A percentile compares a stretch with the other conserved stretches of the same genome.
phyloP scores from a whole-genome alignment of 2,113 vertebrate species.

The Ascaphus truei region DNA sequence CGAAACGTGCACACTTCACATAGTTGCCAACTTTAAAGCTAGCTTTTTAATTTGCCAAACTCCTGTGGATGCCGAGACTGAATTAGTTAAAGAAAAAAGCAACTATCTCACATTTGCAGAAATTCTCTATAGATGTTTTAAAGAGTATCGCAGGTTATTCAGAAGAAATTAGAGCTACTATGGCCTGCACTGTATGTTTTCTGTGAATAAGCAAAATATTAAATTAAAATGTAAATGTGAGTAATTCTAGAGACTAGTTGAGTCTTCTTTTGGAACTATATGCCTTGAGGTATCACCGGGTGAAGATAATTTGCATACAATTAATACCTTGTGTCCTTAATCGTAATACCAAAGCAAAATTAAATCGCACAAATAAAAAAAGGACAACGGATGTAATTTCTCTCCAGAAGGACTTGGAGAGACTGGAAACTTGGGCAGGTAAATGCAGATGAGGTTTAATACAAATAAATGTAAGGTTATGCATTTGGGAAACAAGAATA shows the following conservation, averaged over 20 bases:
- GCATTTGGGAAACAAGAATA: no score
- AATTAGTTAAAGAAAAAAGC: neutral
- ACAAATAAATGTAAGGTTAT: no score
- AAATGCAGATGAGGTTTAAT: no score
- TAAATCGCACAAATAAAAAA: no score
- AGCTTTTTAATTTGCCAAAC: no score
- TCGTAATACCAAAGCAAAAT: no score
- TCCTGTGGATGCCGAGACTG: neutral
- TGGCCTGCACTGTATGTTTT: neutral
- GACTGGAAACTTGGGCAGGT: no score
- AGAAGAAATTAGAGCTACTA: slow-evolving; percentile 4
- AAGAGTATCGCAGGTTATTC: neutral
- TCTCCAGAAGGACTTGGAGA: no score
- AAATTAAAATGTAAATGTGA: slow-evolving; percentile 27
- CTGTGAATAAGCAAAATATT: neutral
- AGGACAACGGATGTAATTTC: no score
- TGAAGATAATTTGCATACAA: slow-evolving; percentile 16
- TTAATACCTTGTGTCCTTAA: no score
- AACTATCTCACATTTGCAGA: slow-evolving; percentile 13
- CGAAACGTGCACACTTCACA: no score
- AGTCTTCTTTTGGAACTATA: neutral
- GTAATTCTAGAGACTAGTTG: neutral
- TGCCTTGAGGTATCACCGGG: slow-evolving; percentile 10
- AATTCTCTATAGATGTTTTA: slow-evolving; percentile 4
- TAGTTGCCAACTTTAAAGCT: no score